A percentile compares a stretch with the other conserved stretches of the same genome.
phyloP scores from a whole-genome alignment of 2,797 vertebrate species.

The Clangula hyemalis region DNA sequence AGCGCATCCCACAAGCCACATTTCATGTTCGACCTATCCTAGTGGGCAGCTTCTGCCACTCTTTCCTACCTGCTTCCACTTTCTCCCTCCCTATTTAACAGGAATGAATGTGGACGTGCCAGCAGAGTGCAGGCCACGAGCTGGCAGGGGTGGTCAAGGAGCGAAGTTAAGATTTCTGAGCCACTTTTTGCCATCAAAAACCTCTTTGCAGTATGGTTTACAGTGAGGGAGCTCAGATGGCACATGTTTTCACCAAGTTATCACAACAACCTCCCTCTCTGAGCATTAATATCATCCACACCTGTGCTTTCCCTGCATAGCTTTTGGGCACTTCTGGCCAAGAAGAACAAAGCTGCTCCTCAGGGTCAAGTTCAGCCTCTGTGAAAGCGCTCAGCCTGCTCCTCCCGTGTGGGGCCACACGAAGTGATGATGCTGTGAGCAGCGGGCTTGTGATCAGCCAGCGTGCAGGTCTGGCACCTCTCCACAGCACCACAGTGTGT shows the following conservation, averaged over 20 bases:
- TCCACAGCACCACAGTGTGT: accelerated
- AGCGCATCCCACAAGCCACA: neutral
- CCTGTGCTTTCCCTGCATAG: neutral
- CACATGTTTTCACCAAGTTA: neutral
- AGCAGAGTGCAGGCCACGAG: neutral
- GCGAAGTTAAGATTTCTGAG: neutral
- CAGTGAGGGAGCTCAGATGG: neutral
- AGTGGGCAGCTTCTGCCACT: neutral
- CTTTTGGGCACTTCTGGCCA: neutral
- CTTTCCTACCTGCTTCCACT: neutral
- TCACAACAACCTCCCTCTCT: neutral
- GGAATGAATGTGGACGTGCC: accelerated
- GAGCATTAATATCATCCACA: neutral
- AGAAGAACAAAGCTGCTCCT: neutral
- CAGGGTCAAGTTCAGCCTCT: neutral
- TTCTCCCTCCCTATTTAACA: neutral
- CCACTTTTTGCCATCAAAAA: neutral
- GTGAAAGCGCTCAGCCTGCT: neutral
- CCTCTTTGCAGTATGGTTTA: neutral
- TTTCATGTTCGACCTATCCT: neutral
- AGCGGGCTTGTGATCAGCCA: neutral
- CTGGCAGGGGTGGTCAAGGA: neutral
- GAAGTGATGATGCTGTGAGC: accelerated
- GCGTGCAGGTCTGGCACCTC: accelerated
- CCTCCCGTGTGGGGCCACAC: neutral